These are phyloP conservation scores for Eufriesea mexicana DNA, from an alignment of 1,140 invertebrate species.

Conservation along the genomic window DNA sequence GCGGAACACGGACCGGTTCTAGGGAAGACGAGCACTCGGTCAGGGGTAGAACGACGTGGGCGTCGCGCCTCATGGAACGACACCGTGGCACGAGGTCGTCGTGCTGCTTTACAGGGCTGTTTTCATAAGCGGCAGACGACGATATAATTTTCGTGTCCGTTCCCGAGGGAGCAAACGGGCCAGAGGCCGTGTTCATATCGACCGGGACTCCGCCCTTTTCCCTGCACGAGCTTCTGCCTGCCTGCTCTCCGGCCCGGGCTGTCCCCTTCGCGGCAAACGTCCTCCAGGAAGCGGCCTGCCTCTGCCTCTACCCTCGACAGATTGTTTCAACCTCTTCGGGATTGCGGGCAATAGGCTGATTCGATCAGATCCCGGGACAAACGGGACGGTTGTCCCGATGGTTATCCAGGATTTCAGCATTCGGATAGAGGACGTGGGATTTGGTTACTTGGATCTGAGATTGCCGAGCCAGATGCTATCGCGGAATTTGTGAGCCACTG, in stretches of 20 bases:
- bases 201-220: conserved; percentile 51
- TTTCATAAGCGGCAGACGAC: conserved; percentile 63
- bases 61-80: not conserved
- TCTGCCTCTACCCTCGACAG: no score
- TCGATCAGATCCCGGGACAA: not conserved
- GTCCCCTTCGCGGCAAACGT: conserved; percentile 39
- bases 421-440: not conserved
- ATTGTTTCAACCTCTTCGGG: not conserved
- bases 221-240: conserved; percentile 49
- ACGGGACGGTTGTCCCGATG: not conserved
- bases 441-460: not conserved
- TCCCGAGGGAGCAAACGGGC: conserved; percentile 63
- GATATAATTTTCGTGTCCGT: conserved; percentile 67
- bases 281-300: conserved; percentile 3
- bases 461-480: no score
- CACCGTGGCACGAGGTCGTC: conserved; percentile 7
- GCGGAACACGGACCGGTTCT: no score
- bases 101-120: conserved; percentile 55
- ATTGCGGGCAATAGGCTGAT: not conserved
- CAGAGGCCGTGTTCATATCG: conserved; percentile 71
- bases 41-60: no score
- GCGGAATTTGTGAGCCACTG: no score
- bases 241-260: not conserved
- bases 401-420: not conserved
- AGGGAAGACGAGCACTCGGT: no score